Percentiles rank a stretch among this genome's conserved stretches.
phyloP scores from a whole-genome alignment of 2,888 invertebrate species.

The Platycheirus albimanus region DNA sequence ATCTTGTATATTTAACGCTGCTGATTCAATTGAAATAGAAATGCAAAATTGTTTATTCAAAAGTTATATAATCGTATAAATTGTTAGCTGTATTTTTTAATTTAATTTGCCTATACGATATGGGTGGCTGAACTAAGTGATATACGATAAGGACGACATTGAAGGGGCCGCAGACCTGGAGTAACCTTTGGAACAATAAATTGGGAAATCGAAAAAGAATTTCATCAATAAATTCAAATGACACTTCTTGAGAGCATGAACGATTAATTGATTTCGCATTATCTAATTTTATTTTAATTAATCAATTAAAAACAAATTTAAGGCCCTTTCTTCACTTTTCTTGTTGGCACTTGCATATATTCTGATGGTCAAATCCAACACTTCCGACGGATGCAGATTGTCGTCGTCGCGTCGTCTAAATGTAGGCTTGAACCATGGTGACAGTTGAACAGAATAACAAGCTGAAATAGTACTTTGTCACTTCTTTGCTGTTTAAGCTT shows the following conservation, averaged over 20 bases:
- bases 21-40: background rate
- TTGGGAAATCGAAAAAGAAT: no score
- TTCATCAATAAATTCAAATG: no score
- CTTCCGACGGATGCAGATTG: constrained; percentile 30
- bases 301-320: no score
- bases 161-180: constrained; percentile 45
- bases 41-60: constrained; percentile 20
- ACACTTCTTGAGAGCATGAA: no score
- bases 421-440: constrained; percentile 31
- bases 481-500: constrained; percentile 18
- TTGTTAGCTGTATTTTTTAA: constrained; percentile 44
- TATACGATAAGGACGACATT: constrained; percentile 42
- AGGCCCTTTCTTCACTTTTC: no score
- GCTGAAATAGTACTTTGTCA: constrained; percentile 32
- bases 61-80: constrained; percentile 44
- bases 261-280: no score
- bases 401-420: no score
- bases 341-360: no score
- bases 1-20: constrained; percentile 14
- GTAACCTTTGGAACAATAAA: constrained; percentile 29
- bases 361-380: no score
- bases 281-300: no score
- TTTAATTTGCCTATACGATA: constrained; percentile 23
- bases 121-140: constrained; percentile 22
- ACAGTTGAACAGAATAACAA: constrained; percentile 42